Evolutionary conservation across 2,113 vertebrate species (phyloP), one percentile per base, ranked within the genome.

Genomic region (Vidua macroura): DNA sequence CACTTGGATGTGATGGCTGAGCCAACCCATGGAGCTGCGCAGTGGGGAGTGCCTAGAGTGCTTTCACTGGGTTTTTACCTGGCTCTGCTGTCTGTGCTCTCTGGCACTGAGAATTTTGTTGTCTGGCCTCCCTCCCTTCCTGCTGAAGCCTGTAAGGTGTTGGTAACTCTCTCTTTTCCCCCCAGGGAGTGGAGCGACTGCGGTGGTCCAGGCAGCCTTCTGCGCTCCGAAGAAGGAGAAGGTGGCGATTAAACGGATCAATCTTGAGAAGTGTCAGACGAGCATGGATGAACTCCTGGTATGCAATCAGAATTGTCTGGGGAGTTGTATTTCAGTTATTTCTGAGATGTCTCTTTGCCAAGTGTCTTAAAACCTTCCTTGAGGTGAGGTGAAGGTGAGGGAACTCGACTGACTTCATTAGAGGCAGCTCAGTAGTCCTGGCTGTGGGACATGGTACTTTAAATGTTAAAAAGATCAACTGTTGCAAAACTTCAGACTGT

Each of bases 261-360:
- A 99, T 89, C 98, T 99, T 35, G 99, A 99, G 95, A 99, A 99
- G 90, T 99, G 99, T 97, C 99, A 99, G 88, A 99, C 99, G 1
- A 99, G 99, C 97, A 99, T 99, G 99, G 99, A 99, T 70, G 99
- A 99, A 70, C 99, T 99, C 58, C 96, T 99, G 99, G 99, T 99
- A 98, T 68, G 97, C 55, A 62, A 7, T 67, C 64, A 17, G 4
- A 43, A 58, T 49, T 78, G 31, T 72, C 58, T 66, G 73, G 52
- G 48, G 23, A 39, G 3, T 11, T 88, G 25, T 30, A 4, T 46
- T 68, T 59, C 28, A 17, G 28, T 59, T 63, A 6, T 43, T 41
- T 58, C 46, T 62, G 35, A 69, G 31, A 17, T 28, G 20, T 3
- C 25, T 59, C 39, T 55, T 70, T 46, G 39, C 31, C 6, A 11